Conservation (phyloP, 2,113 vertebrate genomes). For the Alosa alosa region DNA sequence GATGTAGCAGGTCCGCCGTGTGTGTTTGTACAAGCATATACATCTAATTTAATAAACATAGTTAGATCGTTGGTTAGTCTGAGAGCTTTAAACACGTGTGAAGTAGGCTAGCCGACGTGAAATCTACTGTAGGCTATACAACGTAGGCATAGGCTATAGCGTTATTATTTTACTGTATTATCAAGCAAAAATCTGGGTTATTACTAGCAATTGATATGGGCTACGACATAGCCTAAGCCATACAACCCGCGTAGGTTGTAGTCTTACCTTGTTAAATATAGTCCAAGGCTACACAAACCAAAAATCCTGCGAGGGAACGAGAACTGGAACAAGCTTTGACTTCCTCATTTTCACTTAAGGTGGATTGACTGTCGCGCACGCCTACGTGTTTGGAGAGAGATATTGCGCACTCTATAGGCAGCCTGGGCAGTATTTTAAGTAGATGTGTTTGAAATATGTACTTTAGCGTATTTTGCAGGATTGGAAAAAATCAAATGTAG, state of each 20-base stretch:
- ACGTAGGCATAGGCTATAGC: neutral
- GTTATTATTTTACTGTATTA: neutral
- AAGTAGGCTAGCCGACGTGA: no score
- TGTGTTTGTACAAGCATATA: constrained; percentile 87
- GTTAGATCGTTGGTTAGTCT: neutral
- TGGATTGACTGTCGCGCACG: no score
- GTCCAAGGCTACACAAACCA: neutral
- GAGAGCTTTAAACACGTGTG: neutral
- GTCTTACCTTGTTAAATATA: neutral
- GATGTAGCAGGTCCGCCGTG: constrained; percentile 74
- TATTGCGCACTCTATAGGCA: neutral
- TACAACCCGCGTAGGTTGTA: neutral
- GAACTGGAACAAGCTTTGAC: neutral
- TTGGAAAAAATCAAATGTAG: no score
- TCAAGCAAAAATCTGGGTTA: neutral
- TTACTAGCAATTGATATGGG: neutral
- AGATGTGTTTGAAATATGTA: no score
- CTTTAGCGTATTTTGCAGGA: no score
- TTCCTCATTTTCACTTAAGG: neutral
- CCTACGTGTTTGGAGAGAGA: neutral
- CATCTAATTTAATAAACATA: constrained; percentile 58
- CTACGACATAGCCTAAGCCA: neutral
- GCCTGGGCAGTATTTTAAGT: no score
- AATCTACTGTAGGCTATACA: neutral
- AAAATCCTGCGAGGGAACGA: neutral